Evolutionary conservation across 2,888 invertebrate species (phyloP).

Genomic region (Cerastoderma edule): DNA sequence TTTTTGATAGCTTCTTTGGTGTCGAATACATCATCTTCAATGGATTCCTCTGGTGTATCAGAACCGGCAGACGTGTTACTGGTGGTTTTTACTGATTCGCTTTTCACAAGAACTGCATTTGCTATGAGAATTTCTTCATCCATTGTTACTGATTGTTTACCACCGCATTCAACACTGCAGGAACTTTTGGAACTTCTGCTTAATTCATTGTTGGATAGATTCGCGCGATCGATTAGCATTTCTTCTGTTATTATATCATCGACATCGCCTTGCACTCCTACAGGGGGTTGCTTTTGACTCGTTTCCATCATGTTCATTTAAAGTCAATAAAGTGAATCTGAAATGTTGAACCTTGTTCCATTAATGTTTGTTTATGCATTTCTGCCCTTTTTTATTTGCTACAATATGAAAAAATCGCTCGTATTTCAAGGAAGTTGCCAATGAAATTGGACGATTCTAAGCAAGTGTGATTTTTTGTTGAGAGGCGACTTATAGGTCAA

Average conservation of each 20-base stretch:
- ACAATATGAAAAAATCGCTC: too few relatives aligned
- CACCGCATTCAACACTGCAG: not conserved
- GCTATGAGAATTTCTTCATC: conserved; percentile 7
- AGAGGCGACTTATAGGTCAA: too few relatives aligned
- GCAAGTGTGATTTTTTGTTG: too few relatives aligned
- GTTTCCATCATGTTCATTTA: too few relatives aligned
- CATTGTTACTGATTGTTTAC: not conserved
- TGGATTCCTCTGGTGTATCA: not conserved
- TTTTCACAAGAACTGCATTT: conserved; percentile 24
- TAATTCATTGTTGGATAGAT: conserved; percentile 3
- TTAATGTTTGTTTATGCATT: too few relatives aligned
- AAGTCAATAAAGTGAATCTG: too few relatives aligned
- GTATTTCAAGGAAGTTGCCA: too few relatives aligned
- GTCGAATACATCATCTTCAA: conserved; percentile 19
- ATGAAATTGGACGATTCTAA: too few relatives aligned
- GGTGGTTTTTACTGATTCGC: conserved; percentile 1
- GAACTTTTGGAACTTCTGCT: not conserved
- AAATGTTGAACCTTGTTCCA: too few relatives aligned
- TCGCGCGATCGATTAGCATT: conserved; percentile 11
- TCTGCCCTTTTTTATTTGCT: too few relatives aligned
- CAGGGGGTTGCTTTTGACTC: too few relatives aligned
- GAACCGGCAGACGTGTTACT: conserved; percentile 2
- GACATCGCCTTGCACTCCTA: too few relatives aligned
- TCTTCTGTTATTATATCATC: conserved; percentile 11
- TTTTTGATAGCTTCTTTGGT: not conserved